A percentile compares a stretch with the other conserved stretches of the same genome.
phyloP scores from a whole-genome alignment of 2,888 invertebrate genomes.

The Isotomurus palustris region DNA sequence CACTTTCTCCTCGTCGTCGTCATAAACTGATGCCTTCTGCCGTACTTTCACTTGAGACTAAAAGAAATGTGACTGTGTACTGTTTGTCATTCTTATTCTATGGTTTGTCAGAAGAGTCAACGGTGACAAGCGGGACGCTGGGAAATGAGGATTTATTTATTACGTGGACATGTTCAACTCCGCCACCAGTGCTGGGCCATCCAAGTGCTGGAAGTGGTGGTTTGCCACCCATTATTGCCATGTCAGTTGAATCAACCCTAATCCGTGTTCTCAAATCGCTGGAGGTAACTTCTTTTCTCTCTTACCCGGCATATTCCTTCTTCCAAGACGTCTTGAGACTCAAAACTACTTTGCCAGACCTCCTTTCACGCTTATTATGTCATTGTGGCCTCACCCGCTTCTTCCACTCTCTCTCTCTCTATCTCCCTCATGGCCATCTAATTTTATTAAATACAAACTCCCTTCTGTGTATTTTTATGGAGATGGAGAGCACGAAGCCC shows the following conservation, averaged over 20 bases:
- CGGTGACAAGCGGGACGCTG: conserved; percentile 41
- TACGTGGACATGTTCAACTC: conserved; percentile 46
- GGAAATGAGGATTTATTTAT: conserved; percentile 46
- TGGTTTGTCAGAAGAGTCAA: conserved; percentile 38
- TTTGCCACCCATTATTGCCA: conserved; percentile 49
- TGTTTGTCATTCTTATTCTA: not conserved
- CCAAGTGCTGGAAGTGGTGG: conserved; percentile 38
- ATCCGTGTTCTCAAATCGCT: conserved; percentile 54
- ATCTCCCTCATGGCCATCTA: no score
- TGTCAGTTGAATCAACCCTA: conserved; percentile 56
- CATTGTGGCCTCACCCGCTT: no score
- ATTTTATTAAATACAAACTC: not conserved
- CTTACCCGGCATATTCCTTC: no score
- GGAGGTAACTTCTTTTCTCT: conserved; percentile 49
- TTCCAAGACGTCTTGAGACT: no score
- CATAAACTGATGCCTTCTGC: no score
- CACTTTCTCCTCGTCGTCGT: no score
- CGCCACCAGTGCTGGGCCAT: conserved; percentile 45
- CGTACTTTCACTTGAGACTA: no score
- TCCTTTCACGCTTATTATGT: no score
- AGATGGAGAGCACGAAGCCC: not conserved
- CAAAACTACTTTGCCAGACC: no score
- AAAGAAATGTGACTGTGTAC: no score
- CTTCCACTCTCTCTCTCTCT: no score
- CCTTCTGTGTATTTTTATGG: not conserved